Evolutionary conservation across 2,113 vertebrate species (phyloP).

Genomic region (Catharus fuscescens): DNA sequence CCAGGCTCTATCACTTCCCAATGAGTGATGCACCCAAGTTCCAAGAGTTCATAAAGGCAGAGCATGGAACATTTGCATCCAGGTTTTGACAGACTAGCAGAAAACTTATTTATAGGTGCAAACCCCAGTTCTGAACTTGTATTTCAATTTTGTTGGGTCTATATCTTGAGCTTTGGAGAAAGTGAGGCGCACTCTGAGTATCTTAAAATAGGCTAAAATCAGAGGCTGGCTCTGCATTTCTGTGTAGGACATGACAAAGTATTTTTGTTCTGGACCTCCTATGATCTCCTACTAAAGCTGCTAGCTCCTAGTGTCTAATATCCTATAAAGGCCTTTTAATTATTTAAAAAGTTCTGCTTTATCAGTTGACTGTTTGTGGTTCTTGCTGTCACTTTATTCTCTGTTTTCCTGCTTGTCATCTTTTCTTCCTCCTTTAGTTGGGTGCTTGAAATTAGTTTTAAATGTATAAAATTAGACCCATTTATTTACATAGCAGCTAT

Average conservation of each 20-base stretch:
- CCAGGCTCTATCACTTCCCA: not conserved
- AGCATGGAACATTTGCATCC: not conserved
- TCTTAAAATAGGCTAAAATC: not conserved
- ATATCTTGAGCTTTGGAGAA: not conserved
- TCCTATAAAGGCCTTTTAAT: not conserved
- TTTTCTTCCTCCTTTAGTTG: constrained; percentile 9
- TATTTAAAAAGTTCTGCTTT: not conserved
- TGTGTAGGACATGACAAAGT: not conserved
- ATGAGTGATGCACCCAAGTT: not conserved
- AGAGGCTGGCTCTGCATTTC: not conserved
- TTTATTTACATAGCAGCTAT: constrained; percentile 54
- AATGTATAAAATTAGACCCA: constrained; percentile 48
- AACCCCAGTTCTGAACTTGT: not conserved
- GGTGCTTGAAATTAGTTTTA: constrained; percentile 36
- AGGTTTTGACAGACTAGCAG: not conserved
- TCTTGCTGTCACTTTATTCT: not conserved
- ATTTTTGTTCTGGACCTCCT: not conserved
- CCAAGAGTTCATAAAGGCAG: not conserved
- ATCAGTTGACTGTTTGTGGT: not conserved
- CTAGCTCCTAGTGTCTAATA: not conserved
- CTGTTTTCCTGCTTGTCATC: constrained; percentile 14
- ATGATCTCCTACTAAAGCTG: not conserved
- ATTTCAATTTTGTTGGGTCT: not conserved
- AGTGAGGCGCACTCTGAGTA: not conserved
- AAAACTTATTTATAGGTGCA: not conserved